Base-by-base conservation (phyloP, 2,797 vertebrate genomes). In the Sparidentex hasta region DNA sequence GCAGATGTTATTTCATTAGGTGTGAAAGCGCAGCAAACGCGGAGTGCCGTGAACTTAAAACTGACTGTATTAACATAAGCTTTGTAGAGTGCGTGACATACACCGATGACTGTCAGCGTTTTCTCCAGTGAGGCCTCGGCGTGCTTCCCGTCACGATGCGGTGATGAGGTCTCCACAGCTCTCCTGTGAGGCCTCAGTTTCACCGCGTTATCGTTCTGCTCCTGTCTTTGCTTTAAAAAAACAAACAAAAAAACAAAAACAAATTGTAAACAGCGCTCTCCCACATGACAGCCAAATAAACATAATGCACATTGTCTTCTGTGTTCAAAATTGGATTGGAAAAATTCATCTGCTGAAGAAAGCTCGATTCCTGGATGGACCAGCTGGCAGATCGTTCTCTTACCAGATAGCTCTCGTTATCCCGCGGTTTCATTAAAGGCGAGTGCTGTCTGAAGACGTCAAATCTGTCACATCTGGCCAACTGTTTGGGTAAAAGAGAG, bases 381-480 rank as follows among this genome's bases (percentile, higher is more conserved):
- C 25, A 41, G 51, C 47, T 17, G 38, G 11, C 58, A 46, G 69
- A 80, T 21, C 23, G 17, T 68, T 76, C 43, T 73, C 90, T 82
- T 85, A 94, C 95, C 90, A 7, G 14, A 78, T 68, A 41, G 33
- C 68, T 59, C 67, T 51, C 82, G 38, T 91, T 76, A 64, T 96
- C 94, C 80, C 93, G 93, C 33, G 91, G 46, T 74, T 95, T 97
- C 74, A 92, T 84, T 65, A 75, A 25, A 0, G 82, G 14, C 0
- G 93, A 90, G 29, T 93, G 93, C 73, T 95, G 95, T 82, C 88
- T 93, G 89, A 94, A 94, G 63, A 94, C 94, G 59, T 97, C 96
- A 74, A 96, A 97, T 90, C 94, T 95, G 68, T 96, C 96, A 90
- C 97, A 97, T 87, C 96, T 97, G 91, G 93, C 95, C 25, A 95